Percentiles rank a stretch among this genome's conserved stretches.
These are phyloP conservation scores for Metellina segmentata DNA, from an alignment of 2,888 invertebrate species.

Conservation along the genomic window DNA sequence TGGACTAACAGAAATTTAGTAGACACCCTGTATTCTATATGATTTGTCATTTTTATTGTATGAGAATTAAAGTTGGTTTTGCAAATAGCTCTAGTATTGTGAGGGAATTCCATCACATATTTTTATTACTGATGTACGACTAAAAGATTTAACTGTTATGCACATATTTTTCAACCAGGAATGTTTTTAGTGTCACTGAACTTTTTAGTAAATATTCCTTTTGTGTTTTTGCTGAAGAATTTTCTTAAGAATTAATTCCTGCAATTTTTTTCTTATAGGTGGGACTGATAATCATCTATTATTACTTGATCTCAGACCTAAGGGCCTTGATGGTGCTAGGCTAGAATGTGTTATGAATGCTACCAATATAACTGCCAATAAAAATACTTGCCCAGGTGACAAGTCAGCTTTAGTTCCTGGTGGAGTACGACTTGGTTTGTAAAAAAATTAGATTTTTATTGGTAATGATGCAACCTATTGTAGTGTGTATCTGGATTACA, in stretches of 20 bases:
- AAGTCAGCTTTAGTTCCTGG: conserved; percentile 97
- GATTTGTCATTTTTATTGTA: too few relatives aligned
- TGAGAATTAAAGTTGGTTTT: too few relatives aligned
- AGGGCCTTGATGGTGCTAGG: conserved; percentile 90
- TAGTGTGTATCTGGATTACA: too few relatives aligned
- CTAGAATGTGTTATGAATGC: conserved; percentile 94
- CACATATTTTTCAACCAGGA: neutral
- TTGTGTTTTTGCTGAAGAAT: neutral
- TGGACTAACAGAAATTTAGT: too few relatives aligned
- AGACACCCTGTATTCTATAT: too few relatives aligned
- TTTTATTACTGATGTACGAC: neutral
- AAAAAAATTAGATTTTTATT: neutral
- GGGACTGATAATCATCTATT: conserved; percentile 97
- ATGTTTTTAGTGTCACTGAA: neutral
- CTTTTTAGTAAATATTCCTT: too few relatives aligned
- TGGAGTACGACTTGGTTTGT: conserved; percentile 92
- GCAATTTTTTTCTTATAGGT: conserved; percentile 81
- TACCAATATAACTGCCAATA: conserved; percentile 96
- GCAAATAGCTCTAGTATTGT: too few relatives aligned
- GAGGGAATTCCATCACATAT: neutral
- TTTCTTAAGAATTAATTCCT: conserved; percentile 4
- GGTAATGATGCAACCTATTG: too few relatives aligned
- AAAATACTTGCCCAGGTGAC: conserved; percentile 98
- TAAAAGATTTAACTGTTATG: neutral
- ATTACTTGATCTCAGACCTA: conserved; percentile 90